Base-by-base conservation (phyloP, 2,888 invertebrate species). In the Limnephilus marmoratus region DNA sequence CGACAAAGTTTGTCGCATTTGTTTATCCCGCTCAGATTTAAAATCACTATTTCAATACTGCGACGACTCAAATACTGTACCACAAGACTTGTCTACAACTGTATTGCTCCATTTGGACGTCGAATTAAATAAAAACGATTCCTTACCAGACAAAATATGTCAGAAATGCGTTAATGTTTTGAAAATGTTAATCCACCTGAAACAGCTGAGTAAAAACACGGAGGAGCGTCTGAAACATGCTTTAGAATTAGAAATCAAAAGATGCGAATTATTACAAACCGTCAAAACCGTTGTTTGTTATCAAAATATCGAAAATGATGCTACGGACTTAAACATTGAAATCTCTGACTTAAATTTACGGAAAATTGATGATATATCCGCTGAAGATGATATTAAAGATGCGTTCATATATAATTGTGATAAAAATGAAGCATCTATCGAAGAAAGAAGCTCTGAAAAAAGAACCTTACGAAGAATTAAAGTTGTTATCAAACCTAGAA, bases 1-100 rank as follows among this genome's bases (percentile, higher is more conserved):
- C 53, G 87, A 87, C 49, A 87, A 87, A 87, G 87, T 53, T 15
- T 87, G 87, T 29, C 49, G 87, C 49, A 11, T 87, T 31, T 87
- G 87, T 87, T 34, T 87, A 29, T 87, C 87, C 9, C 87, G 87
- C 9, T 53, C 87, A 53, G 5, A 18, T 49, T 53, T 87, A 34
- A n/a, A 31, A 15, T 87, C 68, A 29, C 34, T 87, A 49, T 87
- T 87, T 31, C n/a, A 34, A 87, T 68, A 29, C 31, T 29, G 24
- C 18, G 83, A 83, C 24, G 24, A 34, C 34, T n/a, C 41, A 18
- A 37, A 37, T 18, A 34, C 7, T 24, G 18, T 37, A 7, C 83
- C 83, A 15, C 83, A 37, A 41, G 83, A 83, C 18, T n/a, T 83
- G 37, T 83, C 83, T n/a, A 24, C 83, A 18, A 11, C 9, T 18